Percentiles rank a stretch among this genome's conserved stretches.
Evolutionary conservation across 2,113 vertebrate genomes (phyloP).

Genomic region (Phaethon lepturus): DNA sequence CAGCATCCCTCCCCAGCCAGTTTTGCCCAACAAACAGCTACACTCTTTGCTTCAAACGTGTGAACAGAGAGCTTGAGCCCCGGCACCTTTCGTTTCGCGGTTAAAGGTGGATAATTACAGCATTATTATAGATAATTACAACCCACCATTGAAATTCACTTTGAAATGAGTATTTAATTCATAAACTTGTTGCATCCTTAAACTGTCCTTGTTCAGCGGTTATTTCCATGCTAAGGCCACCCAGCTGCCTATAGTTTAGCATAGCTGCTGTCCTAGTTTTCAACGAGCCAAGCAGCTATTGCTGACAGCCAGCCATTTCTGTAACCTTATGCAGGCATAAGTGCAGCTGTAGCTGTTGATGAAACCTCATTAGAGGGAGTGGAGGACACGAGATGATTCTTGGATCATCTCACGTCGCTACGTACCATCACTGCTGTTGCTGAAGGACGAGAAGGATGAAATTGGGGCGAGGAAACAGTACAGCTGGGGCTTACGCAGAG

Average conservation of each 20-base stretch:
- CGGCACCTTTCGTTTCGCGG: neutral
- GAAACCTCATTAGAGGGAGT: neutral
- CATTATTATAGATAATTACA: neutral
- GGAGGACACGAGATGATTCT: neutral
- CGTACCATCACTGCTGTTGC: neutral
- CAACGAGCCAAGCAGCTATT: neutral
- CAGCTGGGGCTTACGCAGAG: neutral
- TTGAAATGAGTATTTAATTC: neutral
- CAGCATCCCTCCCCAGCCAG: neutral
- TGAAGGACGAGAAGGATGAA: neutral
- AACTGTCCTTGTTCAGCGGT: neutral
- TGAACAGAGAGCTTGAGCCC: neutral
- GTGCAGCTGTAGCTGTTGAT: neutral
- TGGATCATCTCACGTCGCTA: neutral
- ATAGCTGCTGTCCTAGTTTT: neutral
- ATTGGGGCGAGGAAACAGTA: neutral
- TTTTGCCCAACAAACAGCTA: neutral
- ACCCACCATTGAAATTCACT: neutral
- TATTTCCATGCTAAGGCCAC: neutral
- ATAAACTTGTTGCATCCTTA: neutral
- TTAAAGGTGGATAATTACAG: neutral
- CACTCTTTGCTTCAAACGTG: neutral
- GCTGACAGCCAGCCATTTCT: neutral
- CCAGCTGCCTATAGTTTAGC: neutral
- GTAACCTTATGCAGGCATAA: neutral